A percentile compares a stretch with the other conserved stretches of the same genome.
Conservation (phyloP, 2,113 vertebrate species). For the Saimiri boliviensis region DNA sequence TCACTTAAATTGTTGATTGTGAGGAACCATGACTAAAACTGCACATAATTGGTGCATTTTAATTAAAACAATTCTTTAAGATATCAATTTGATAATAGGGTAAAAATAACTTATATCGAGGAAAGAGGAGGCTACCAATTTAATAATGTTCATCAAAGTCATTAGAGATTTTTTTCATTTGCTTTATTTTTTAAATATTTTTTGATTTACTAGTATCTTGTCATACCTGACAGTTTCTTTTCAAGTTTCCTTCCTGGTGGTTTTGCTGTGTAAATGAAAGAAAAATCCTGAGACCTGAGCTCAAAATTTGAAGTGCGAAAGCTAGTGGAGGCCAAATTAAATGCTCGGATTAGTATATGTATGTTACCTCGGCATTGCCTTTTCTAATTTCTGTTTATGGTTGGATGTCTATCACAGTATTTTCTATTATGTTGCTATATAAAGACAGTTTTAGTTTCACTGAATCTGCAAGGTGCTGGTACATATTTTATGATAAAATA, state of each 20-base stretch:
- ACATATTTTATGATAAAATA: neutral
- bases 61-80: neutral
- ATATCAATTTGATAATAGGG: neutral
- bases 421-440: neutral
- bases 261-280: neutral
- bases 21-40: neutral
- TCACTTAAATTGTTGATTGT: neutral
- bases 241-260: neutral
- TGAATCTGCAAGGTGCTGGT: neutral
- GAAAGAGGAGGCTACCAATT: neutral
- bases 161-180: neutral
- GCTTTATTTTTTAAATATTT: neutral
- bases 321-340: neutral
- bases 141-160: neutral
- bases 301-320: neutral
- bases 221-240: neutral
- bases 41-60: neutral
- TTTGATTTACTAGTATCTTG: neutral
- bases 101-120: neutral
- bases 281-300: neutral
- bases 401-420: neutral
- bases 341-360: neutral
- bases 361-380: neutral
- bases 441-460: neutral
- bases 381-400: neutral